A percentile compares a stretch with the other conserved stretches of the same genome.
phyloP scores from a whole-genome alignment of 2,888 invertebrate species.

The Tenthredo notha region DNA sequence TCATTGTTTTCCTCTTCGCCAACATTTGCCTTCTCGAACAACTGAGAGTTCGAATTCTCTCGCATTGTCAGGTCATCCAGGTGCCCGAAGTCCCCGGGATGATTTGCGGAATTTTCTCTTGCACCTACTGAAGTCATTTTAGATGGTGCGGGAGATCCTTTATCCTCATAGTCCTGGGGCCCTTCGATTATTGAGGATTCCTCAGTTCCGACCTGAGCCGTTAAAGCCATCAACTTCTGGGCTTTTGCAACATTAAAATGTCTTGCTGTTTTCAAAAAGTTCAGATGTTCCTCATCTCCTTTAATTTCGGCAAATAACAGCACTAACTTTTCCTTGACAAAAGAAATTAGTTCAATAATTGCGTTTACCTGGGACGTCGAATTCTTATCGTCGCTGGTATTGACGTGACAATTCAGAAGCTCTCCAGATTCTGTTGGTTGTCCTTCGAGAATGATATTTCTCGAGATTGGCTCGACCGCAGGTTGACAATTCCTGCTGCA shows the following conservation, averaged over 20 bases:
- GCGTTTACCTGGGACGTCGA: not conserved
- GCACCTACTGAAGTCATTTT: not conserved
- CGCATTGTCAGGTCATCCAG: not conserved
- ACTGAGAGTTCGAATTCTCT: not conserved
- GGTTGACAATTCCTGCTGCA: not conserved
- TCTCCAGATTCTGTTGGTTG: not conserved
- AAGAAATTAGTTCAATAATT: conserved; percentile 6
- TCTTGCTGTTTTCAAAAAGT: conserved; percentile 12
- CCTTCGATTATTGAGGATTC: not conserved
- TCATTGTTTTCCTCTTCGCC: not conserved
- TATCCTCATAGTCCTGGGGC: not conserved
- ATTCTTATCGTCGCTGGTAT: not conserved
- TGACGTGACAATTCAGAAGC: not conserved
- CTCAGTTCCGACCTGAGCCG: not conserved
- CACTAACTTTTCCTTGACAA: not conserved
- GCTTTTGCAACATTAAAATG: not conserved
- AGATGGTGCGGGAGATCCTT: not conserved
- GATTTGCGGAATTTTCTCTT: not conserved
- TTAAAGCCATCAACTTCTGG: not conserved
- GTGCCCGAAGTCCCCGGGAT: not conserved
- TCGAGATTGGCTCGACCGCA: not conserved
- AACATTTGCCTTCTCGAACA: not conserved
- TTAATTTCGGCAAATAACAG: not conserved
- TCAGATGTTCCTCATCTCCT: not conserved
- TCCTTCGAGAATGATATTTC: not conserved